These are phyloP conservation scores for Meandrusa payeni DNA, from an alignment of 2,888 invertebrate genomes.

Conservation along the genomic window DNA sequence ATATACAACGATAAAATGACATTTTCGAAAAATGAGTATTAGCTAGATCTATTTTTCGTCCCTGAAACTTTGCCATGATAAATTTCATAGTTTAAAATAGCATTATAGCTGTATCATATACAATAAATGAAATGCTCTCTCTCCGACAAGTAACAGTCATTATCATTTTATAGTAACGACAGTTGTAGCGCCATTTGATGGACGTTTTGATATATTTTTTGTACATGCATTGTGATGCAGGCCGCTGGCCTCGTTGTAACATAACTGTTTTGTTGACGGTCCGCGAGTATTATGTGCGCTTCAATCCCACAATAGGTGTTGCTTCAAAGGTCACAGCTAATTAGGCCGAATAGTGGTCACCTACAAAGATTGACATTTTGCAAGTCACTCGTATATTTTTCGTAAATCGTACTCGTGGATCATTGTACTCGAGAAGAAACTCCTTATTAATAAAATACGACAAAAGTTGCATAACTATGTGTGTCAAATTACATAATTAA, in stretches of 20 bases:
- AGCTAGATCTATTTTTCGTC: too few relatives aligned
- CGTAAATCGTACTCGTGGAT: too few relatives aligned
- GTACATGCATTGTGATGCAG: conserved; percentile 10
- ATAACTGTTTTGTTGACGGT: conserved; percentile 7
- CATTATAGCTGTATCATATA: too few relatives aligned
- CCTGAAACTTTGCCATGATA: too few relatives aligned
- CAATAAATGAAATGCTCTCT: background rate
- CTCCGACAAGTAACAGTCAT: too few relatives aligned
- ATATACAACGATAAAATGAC: too few relatives aligned
- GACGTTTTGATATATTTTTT: conserved; percentile 6
- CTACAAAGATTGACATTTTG: conserved; percentile 4
- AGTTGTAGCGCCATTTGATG: background rate
- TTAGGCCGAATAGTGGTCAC: conserved; percentile 1
- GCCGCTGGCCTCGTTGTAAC: background rate
- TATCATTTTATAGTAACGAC: background rate
- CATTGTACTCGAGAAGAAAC: too few relatives aligned
- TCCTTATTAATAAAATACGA: too few relatives aligned
- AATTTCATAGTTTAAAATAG: too few relatives aligned
- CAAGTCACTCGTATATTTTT: conserved; percentile 1
- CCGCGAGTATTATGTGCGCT: background rate
- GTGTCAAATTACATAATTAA: too few relatives aligned
- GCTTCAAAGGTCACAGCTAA: conserved; percentile 11
- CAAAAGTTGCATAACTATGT: too few relatives aligned
- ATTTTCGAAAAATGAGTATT: too few relatives aligned
- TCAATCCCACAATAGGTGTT: conserved; percentile 8